Evolutionary conservation across 2,797 vertebrate genomes (phyloP), one percentile per base, ranked within the genome.

Genomic region (Amblyopsis hoosieri): DNA sequence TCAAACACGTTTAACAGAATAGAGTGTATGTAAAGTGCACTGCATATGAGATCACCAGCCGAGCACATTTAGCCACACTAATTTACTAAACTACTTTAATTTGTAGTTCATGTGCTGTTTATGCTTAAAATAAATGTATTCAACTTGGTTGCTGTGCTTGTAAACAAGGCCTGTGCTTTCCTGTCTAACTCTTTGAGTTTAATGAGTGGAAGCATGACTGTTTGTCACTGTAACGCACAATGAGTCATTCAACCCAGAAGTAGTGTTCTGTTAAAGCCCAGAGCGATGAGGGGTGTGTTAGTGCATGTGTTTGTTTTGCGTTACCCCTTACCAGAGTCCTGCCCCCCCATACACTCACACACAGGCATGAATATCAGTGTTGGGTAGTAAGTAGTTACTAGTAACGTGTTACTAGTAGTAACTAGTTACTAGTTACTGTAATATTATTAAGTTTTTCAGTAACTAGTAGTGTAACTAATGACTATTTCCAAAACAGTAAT

Each of bases 81-180:
- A 29, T 15, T 57, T 15, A 4, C 19, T 57, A 3, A 9, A 45
- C 15, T 46, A 8, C 9, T n/a, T 59, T 59, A 14, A 59, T 59
- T 59, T 59, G 45, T 48, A 29, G 46, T 48, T 12, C 23, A 48
- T 29, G 31, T n/a, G 3, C 1, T 1, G 19, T 31, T 48, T 47
- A 2, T 13, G 47, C 45, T 47, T 10, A 31, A n/a, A 59, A 48
- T 59, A 59, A 29, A 47, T 9, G 11, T 10, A 29, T 48, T 59
- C 57, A 12, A 31, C 23, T 48, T 37, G 57, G 57, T 31, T 57
- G 37, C 55, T 57, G 55, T 57, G 55, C 17, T 59, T 13, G 57
- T 59, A 48, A 59, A 59, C 46, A 11, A 46, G 12, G 46, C 57
- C 33, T 46, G 42, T 19, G 14, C 56, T 10, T 17, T 57, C 56